Percentiles rank a stretch among this genome's conserved stretches.
phyloP scores from a whole-genome alignment of 2,797 vertebrate genomes.

The Atherinosoma microstoma region DNA sequence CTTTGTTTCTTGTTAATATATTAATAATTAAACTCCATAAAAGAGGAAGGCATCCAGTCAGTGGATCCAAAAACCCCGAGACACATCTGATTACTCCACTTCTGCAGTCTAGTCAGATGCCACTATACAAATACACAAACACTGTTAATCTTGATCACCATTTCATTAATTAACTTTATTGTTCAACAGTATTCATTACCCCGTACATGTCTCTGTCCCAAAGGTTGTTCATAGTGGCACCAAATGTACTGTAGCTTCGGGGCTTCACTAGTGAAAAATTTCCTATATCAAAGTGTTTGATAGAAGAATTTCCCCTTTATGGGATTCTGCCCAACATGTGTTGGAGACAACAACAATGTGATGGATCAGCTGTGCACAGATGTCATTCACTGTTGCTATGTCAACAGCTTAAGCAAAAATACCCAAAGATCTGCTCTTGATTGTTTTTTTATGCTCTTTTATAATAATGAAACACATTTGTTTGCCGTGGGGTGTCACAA shows the following conservation, averaged over 20 bases:
- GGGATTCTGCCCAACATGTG: neutral
- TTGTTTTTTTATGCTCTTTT: neutral
- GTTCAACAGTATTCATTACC: neutral
- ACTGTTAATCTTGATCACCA: neutral
- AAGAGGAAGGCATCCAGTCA: neutral
- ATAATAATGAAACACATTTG: neutral
- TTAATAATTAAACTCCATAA: neutral
- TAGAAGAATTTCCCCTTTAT: neutral
- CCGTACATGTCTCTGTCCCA: neutral
- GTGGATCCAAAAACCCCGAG: neutral
- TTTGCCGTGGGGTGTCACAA: neutral
- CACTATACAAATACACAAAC: neutral
- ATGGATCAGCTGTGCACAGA: neutral
- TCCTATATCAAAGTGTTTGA: neutral
- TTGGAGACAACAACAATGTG: neutral
- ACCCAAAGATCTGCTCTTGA: neutral
- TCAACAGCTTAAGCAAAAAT: neutral
- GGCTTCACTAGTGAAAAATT: neutral
- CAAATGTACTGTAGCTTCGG: neutral
- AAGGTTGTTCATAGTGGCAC: neutral
- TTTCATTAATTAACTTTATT: neutral
- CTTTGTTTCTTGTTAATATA: neutral
- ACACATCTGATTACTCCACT: neutral
- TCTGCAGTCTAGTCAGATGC: neutral
- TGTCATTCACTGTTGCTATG: neutral